Base-by-base conservation (phyloP, 2,797 vertebrate species). In the Lophius americanus region DNA sequence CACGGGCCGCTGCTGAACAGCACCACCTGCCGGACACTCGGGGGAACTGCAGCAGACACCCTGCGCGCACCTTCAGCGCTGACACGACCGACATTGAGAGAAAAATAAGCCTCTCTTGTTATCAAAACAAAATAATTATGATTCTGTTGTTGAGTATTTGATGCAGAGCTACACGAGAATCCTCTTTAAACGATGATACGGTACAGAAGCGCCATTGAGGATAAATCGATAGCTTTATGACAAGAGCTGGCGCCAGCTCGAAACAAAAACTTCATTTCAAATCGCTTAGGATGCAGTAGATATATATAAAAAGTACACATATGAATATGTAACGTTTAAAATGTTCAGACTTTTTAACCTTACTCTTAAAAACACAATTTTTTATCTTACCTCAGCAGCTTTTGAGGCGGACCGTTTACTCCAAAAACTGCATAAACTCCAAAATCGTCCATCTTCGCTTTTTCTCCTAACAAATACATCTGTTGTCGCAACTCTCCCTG, bases 1-100 rank as follows among this genome's bases (percentile, higher is more conserved):
- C 94, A 95, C 37, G 59, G 78, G 0, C 93, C 94, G 49, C 85
- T 85, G 72, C 89, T 91, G 64, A 94, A 95, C 78, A 95, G 76
- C 81, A 94, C 93, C 88, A 94, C 88, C 83, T 93, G 90, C 8
- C 75, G 91, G 70, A 90, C 85, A 47, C 65, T 54, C 0, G 79
- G 3, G 0, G 92, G 92, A 56, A 95, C 80, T n/a, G 85, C 84
- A 61, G 91, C 74, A n/a, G 54, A 83, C 36, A 73, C 86, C 51
- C 84, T 81, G 32, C 74, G 61, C 12, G 78, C 70, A 2, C 89
- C 88, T 2, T 70, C 43, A 10, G 79, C 70, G 43, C 92, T 93
- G 49, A 32, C 9, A 50, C 1, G 9, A 2, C 0, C 36, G 10
- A 50, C 44, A 44, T 5, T 39, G 0, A 42, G 11, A 50, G 4